phyloP scores from a whole-genome alignment of 2,888 invertebrate genomes.

The Nomada fucata region DNA sequence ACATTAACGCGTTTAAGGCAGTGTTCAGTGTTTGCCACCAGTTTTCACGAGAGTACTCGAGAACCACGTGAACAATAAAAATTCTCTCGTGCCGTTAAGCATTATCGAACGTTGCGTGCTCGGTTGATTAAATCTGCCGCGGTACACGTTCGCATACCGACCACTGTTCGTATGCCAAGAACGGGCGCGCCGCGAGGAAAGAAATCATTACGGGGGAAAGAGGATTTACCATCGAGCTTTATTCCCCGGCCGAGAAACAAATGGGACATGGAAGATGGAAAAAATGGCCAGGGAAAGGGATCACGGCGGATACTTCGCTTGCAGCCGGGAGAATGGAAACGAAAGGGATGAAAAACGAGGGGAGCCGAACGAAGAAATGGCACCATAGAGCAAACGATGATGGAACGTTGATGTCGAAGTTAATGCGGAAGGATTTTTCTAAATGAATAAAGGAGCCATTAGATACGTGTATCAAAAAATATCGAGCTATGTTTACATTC shows the following conservation, averaged over 20 bases:
- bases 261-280: constrained; percentile 55
- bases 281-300: constrained; percentile 46
- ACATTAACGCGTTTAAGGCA: neutral
- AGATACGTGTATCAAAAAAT: constrained; percentile 50
- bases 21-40: neutral
- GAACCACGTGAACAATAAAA: constrained; percentile 2
- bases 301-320: neutral
- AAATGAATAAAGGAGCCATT: constrained; percentile 78
- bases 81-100: constrained; percentile 24
- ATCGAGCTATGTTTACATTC: no score
- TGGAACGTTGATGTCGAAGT: constrained; percentile 72
- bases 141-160: neutral
- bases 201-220: constrained; percentile 54
- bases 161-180: neutral
- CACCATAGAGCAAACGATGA: constrained; percentile 21
- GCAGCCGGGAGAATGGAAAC: constrained; percentile 9
- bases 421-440: constrained; percentile 79
- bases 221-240: constrained; percentile 54
- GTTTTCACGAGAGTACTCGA: constrained; percentile 3
- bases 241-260: constrained; percentile 59
- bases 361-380: constrained; percentile 31
- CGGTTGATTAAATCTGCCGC: constrained; percentile 32
- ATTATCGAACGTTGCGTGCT: constrained; percentile 32
- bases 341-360: constrained; percentile 29
- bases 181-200: constrained; percentile 8